Evolutionary conservation across 1,140 invertebrate species (phyloP), one percentile per base, ranked within the genome.

Genomic region (Dendrolimus kikuchii): DNA sequence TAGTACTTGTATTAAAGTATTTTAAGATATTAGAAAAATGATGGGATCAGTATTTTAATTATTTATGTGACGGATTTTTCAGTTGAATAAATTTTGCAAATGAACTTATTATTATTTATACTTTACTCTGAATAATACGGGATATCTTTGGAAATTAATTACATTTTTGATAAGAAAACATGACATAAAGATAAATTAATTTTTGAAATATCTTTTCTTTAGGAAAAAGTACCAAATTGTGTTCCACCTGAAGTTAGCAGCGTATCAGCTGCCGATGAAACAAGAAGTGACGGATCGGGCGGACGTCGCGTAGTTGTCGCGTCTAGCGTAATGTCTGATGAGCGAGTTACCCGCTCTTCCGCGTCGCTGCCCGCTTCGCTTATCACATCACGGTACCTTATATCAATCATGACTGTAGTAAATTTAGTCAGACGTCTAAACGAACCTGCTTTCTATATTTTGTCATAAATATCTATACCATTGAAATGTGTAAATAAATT

Each of bases 281-380:
- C 71, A n/a, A 68, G 64, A 57, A 82, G 71, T 54, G 82, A 86
- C 0, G 73, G 74, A 4, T 62, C 78, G n/a, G 83, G 59, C 54
- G 77, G 66, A 5, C 79, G 80, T 9, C 86, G 87, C 5, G 85
- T 90, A 4, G 88, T 90, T 2, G 88, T 90, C 5, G 90, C 90
- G 0, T 90, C 89, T 6, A 91, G 90, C 62, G 90, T 91, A 8
- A 90, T 90, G 89, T 86, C 90, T 0, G 90, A 91, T 55, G 89
- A 91, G 62, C 82, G 88, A 43, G 74, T 75, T 0, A 68, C 87
- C 4, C 75, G 81, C 7, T 88, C 88, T 37, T 64, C 77, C 37
- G 64, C 71, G 55, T 38, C 64, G 44, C 59, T 51, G 37, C 23
- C 46, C 66, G 59, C 69, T 62, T 52, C 63, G 46, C 64, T 70